These are phyloP conservation scores for Galerucella pusilla DNA, from an alignment of 2,888 invertebrate species.

Conservation along the genomic window DNA sequence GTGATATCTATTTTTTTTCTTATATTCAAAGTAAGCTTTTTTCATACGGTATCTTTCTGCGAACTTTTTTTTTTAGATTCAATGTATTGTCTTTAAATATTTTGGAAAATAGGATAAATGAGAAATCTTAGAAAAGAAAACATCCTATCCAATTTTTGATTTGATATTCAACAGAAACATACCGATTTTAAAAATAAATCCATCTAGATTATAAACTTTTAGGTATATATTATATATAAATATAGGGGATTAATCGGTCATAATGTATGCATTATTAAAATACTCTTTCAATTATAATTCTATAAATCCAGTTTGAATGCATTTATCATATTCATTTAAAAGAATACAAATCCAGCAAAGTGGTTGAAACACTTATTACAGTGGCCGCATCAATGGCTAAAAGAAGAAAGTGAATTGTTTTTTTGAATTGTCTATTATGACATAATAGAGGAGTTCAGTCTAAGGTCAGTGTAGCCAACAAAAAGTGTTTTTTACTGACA, in stretches of 20 bases:
- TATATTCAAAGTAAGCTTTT: conserved; percentile 35
- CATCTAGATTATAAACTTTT: conserved; percentile 42
- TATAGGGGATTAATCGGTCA: conserved; percentile 8
- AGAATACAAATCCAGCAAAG: no score
- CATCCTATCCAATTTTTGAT: background rate
- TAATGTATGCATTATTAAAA: conserved; percentile 2
- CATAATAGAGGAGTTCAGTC: no score
- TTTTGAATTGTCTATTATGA: no score
- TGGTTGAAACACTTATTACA: no score
- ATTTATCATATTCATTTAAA: no score
- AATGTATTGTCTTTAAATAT: background rate
- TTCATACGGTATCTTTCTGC: conserved; percentile 43
- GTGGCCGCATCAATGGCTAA: no score
- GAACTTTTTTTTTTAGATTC: background rate
- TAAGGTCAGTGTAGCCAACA: no score
- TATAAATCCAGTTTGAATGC: no score
- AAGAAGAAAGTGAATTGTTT: no score
- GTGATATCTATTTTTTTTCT: conserved; percentile 50
- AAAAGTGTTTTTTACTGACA: no score
- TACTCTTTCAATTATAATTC: background rate
- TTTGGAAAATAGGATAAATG: background rate
- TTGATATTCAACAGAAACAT: conserved; percentile 41
- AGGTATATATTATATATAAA: conserved; percentile 25
- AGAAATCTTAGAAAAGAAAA: no score
- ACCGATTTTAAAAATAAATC: conserved; percentile 44